Percentiles rank a stretch among this genome's conserved stretches.
Conservation (phyloP, 2,113 vertebrate species). For the Rattus rattus region DNA sequence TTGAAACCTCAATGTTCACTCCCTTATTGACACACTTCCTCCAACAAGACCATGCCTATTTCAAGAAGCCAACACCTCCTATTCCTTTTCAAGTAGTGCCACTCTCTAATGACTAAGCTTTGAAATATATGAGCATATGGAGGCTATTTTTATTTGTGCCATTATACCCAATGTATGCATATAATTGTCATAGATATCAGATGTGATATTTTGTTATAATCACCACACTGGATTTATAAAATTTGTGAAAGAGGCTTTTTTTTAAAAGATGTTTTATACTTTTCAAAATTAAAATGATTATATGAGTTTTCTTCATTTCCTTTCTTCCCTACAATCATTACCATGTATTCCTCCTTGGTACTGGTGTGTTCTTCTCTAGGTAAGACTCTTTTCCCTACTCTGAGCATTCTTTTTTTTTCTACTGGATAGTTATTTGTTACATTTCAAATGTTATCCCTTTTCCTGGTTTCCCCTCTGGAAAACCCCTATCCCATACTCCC, state of each 20-base stretch:
- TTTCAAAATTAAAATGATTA: not conserved
- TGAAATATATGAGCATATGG: not conserved
- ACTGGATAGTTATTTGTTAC: no score
- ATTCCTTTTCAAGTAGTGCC: not conserved
- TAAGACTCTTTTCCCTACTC: not conserved
- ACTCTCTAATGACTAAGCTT: not conserved
- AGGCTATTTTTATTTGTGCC: not conserved
- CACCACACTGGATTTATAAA: not conserved
- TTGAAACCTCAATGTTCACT: not conserved
- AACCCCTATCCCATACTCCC: no score
- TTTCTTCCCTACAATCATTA: not conserved
- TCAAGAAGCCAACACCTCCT: not conserved
- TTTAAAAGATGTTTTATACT: not conserved
- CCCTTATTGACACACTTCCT: not conserved
- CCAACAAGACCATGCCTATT: not conserved
- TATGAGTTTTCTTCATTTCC: not conserved
- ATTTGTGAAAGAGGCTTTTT: not conserved
- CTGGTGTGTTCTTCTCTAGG: not conserved
- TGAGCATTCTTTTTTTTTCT: not conserved
- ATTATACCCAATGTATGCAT: not conserved
- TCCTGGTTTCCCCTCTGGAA: no score
- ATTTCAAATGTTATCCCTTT: no score
- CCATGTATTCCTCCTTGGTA: not conserved
- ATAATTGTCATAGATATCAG: not conserved
- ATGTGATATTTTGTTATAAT: not conserved